Evolutionary conservation across 2,888 invertebrate species (phyloP).

Genomic region (Lithophane socia): DNA sequence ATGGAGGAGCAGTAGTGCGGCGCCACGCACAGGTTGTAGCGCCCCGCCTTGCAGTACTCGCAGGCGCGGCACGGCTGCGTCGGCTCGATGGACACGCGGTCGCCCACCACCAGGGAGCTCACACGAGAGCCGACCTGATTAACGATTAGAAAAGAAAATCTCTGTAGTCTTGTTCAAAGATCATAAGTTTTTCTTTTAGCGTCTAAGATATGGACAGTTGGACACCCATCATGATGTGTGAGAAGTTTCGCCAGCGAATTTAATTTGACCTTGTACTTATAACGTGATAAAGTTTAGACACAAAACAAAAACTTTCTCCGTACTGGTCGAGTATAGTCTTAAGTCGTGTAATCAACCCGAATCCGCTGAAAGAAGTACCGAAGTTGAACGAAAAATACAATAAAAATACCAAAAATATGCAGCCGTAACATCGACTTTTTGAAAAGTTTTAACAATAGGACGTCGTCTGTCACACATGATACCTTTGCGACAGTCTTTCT

Average conservation of each 20-base stretch:
- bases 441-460: neutral
- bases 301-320: neutral
- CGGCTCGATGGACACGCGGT: constrained; percentile 98
- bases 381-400: neutral
- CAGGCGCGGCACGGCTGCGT: constrained; percentile 97
- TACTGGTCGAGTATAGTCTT: neutral
- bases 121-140: constrained; percentile 89
- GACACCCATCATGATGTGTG: neutral
- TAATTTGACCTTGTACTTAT: neutral
- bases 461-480: neutral
- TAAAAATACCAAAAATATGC: neutral
- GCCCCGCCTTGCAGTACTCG: constrained; percentile 94
- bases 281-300: neutral
- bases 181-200: neutral
- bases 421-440: neutral
- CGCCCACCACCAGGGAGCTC: constrained; percentile 92
- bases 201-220: neutral
- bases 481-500: neutral
- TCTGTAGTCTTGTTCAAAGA: neutral
- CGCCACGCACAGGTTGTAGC: constrained; percentile 97
- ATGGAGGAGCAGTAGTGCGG: constrained; percentile 97
- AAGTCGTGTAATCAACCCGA: neutral
- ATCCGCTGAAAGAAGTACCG: no score
- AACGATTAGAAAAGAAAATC: neutral
- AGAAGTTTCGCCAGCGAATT: neutral